Base-by-base conservation (phyloP, 2,888 invertebrate genomes). In the Dryococelus australis region DNA sequence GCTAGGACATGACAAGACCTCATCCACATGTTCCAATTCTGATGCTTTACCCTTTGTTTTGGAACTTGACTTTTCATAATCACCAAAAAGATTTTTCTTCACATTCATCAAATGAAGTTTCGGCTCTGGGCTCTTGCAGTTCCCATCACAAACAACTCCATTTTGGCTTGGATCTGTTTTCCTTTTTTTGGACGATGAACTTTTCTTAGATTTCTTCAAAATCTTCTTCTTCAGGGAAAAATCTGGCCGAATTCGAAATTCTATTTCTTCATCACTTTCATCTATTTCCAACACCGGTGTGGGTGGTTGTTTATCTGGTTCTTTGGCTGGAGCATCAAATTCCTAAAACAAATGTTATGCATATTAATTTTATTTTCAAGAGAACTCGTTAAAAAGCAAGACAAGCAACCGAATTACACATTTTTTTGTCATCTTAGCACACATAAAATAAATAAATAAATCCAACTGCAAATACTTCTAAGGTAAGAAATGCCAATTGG, bases 201-300 rank as follows among this genome's bases (percentile, higher is more conserved):
- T 83, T 35, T 83, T 83, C 20, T 28, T 83, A 24, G 28, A 43
- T 35, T 85, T 85, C 43, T 28, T 43, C 16, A 43, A 27, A 65
- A 65, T 51, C 20, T 85, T 87, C 51, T 35, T 24, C 26, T 83
- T 81, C 47, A 85, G 86, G 26, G 81, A 87, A 26, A 88, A 87
- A 43, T 88, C 84, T 0, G 88, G 88, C 12, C 86, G 89, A 0
- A 86, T 84, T 83, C 87, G 87, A 51, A 87, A 88, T 65, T 88
- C 86, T 13, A 89, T 84, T 78, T 88, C 89, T 20, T 81, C 79
- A 51, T 89, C 88, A 65, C 87, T 88, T 87, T 88, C 88, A 84
- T 89, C 87, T 16, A 89, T 81, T 53, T 87, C 84, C 43, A 89
- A 78, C 5, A 88, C 83, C 35, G 24, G 35, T 28, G 83, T 43